Base-by-base conservation (phyloP, 53 echinoderm and acorn worm species). In the Arbacia lixula region DNA sequence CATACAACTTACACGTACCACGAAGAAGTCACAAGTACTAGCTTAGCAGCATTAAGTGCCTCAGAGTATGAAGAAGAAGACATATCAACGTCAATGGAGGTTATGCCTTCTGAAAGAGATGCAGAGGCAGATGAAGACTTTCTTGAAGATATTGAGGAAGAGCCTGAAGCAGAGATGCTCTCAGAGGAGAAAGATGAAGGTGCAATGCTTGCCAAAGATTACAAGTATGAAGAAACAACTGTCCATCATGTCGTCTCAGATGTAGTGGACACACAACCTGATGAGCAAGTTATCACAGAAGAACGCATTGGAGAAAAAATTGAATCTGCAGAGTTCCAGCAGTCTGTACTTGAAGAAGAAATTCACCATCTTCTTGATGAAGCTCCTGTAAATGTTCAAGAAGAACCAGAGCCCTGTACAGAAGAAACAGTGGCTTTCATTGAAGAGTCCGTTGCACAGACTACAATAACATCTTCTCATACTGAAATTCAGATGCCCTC, bases 61-160 rank as follows among this genome's bases (percentile, higher is more conserved):
- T 36, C 77, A 31, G 82, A 81, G 25, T 63, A 42, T 33, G 82
- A 81, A 12, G 82, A 81, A 63, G 78, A 77, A 57, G 82, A 81
- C 43, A 30, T 81, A 19, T 81, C 82, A 40, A 81, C 82, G n/a
- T 81, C 82, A 22, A 81, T 81, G 82, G 82, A 81, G 35, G 82
- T 46, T 17, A 81, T 81, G 82, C 82, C 82, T 29, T 81, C 82
- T 24, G 82, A 81, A n/a, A 41, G 49, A 43, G 82, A 57, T 36
- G 39, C 55, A 33, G 78, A 78, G 14, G 57, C 34, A 22, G 78
- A 78, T 58, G 78, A 81, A 17, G 62, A 81, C 43, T 81, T 63
- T 46, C 82, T 81, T 16, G 82, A 81, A 64, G 82, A 81, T 51
- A 81, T 81, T 21, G 63, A 81, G 33, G 82, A 81, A 81, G 82